phyloP scores from a whole-genome alignment of 2,113 vertebrate species.

The Siniperca chuatsi region DNA sequence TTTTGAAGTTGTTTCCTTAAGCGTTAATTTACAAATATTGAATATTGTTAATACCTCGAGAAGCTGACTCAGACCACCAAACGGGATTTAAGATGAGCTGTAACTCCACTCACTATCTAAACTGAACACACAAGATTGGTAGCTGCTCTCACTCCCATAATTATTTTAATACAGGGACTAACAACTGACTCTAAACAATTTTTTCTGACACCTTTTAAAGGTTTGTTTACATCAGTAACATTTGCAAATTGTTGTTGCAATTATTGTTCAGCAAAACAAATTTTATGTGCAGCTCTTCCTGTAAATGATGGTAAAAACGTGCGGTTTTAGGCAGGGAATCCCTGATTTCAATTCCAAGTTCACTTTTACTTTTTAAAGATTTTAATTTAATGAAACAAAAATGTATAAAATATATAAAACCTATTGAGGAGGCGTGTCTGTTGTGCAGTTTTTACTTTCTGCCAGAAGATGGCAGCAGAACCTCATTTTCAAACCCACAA shows the following conservation, averaged over 20 bases:
- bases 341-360: not conserved
- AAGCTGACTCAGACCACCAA: not conserved
- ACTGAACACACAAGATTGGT: not conserved
- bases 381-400: not conserved
- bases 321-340: too few relatives aligned
- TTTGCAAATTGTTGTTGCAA: not conserved
- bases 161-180: not conserved
- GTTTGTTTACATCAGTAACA: not conserved
- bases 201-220: not conserved
- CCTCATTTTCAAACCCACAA: not conserved
- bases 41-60: not conserved
- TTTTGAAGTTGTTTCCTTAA: too few relatives aligned
- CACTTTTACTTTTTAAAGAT: not conserved
- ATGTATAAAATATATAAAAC: not conserved
- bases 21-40: not conserved
- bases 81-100: not conserved
- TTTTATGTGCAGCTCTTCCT: not conserved
- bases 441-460: not conserved
- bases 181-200: too few relatives aligned
- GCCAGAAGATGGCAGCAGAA: constrained; percentile 56
- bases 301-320: too few relatives aligned
- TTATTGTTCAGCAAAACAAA: not conserved
- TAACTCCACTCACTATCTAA: not conserved
- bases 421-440: not conserved
- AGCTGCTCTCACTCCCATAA: too few relatives aligned